Conservation (phyloP, 2,888 invertebrate genomes). For the Dasypolia templi region DNA sequence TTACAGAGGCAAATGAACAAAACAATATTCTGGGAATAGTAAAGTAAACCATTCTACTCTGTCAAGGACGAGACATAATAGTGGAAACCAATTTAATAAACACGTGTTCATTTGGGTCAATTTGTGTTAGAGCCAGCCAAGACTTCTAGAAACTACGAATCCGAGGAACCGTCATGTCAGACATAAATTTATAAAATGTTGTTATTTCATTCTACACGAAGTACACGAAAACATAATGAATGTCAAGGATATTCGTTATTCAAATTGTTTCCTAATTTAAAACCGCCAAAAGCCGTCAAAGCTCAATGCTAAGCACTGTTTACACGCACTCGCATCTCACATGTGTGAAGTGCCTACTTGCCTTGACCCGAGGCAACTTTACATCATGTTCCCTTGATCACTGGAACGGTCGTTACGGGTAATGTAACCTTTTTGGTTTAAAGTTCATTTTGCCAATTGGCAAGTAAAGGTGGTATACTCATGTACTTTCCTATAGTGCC, state of each 20-base stretch:
- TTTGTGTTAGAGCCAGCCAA: slow-evolving; percentile 4
- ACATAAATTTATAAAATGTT: slow-evolving; percentile 25
- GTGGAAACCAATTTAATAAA: slow-evolving; percentile 15
- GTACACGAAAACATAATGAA: slow-evolving; percentile 40
- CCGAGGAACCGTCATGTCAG: slow-evolving; percentile 4
- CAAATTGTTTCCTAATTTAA: slow-evolving; percentile 56
- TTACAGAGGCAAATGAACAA: background rate
- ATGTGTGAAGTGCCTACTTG: slow-evolving; percentile 55
- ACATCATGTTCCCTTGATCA: slow-evolving; percentile 57
- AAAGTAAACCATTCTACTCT: slow-evolving; percentile 13
- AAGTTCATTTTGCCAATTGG: slow-evolving; percentile 37
- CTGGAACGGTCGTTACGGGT: slow-evolving; percentile 43
- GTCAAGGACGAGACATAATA: slow-evolving; percentile 37
- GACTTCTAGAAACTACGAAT: slow-evolving; percentile 37
- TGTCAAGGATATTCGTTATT: slow-evolving; percentile 45
- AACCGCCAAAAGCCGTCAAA: slow-evolving; percentile 43
- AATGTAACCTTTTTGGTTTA: slow-evolving; percentile 55
- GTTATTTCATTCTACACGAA: too few species aligned
- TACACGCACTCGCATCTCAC: slow-evolving; percentile 45
- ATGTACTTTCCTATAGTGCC: slow-evolving; percentile 4
- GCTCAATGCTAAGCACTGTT: slow-evolving; percentile 64
- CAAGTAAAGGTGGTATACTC: slow-evolving; percentile 5
- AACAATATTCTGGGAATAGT: slow-evolving; percentile 4
- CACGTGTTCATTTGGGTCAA: slow-evolving; percentile 43
- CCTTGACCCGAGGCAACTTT: slow-evolving; percentile 64